Evolutionary conservation across 2,113 vertebrate species (phyloP).

Genomic region (Craseonycteris thonglongyai): DNA sequence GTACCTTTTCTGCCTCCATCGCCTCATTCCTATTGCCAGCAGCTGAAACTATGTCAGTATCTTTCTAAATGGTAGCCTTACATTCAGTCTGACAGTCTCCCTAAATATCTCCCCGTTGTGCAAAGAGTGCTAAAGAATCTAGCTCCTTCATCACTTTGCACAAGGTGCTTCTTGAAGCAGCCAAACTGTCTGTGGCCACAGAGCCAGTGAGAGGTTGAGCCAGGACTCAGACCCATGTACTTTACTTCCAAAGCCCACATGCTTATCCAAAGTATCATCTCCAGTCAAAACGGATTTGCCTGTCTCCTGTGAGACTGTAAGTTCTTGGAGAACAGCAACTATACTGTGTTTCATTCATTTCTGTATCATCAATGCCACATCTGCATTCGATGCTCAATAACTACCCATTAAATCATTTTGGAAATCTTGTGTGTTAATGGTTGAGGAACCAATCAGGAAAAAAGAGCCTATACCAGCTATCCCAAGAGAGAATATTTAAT

Average conservation of each 20-base stretch:
- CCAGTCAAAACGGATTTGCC: not conserved
- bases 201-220: not conserved
- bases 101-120: not conserved
- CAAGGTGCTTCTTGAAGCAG: not conserved
- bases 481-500: not conserved
- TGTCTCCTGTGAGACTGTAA: not conserved
- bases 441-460: not conserved
- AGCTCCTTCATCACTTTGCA: not conserved
- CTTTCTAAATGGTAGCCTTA: not conserved
- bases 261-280: not conserved
- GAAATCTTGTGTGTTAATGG: not conserved
- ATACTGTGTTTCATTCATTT: not conserved
- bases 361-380: not conserved
- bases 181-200: not conserved
- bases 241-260: no score
- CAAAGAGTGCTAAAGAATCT: not conserved
- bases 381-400: not conserved
- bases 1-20: not conserved
- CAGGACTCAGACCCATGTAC: not conserved
- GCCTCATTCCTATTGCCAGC: not conserved
- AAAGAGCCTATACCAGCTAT: not conserved
- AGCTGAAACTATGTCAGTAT: not conserved
- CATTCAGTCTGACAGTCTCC: not conserved
- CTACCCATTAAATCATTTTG: not conserved
- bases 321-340: not conserved